Evolutionary conservation across 2,797 vertebrate species (phyloP).

Genomic region (Peromyscus eremicus): DNA sequence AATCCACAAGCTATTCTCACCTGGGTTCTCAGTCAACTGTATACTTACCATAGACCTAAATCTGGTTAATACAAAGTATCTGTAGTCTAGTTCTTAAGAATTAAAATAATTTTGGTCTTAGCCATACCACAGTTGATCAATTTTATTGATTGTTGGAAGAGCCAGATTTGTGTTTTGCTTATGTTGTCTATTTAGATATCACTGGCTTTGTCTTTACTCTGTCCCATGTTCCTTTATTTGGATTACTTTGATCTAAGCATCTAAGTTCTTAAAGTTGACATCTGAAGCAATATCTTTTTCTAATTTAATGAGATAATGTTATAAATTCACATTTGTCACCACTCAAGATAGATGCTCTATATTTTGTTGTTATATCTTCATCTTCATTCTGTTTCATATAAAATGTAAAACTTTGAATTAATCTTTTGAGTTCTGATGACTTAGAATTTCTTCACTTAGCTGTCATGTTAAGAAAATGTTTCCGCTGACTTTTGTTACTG

Average conservation of each 20-base stretch:
- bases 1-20: background rate
- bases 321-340: too few relatives aligned
- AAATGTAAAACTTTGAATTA: background rate
- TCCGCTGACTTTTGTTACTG: background rate
- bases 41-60: background rate
- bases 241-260: background rate
- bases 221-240: background rate
- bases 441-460: background rate
- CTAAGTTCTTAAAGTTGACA: background rate
- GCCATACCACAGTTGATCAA: background rate
- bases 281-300: background rate
- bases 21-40: background rate
- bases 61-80: background rate
- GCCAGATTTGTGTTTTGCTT: background rate
- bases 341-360: background rate
- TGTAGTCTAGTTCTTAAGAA: background rate
- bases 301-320: background rate
- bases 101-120: background rate
- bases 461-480: background rate
- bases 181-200: background rate
- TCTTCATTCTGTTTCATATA: background rate
- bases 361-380: background rate
- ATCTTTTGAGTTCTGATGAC: background rate
- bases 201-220: background rate
- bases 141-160: background rate